Evolutionary conservation across 2,888 invertebrate species (phyloP), one percentile per base, ranked within the genome.

Genomic region (Mylabris sibirica): DNA sequence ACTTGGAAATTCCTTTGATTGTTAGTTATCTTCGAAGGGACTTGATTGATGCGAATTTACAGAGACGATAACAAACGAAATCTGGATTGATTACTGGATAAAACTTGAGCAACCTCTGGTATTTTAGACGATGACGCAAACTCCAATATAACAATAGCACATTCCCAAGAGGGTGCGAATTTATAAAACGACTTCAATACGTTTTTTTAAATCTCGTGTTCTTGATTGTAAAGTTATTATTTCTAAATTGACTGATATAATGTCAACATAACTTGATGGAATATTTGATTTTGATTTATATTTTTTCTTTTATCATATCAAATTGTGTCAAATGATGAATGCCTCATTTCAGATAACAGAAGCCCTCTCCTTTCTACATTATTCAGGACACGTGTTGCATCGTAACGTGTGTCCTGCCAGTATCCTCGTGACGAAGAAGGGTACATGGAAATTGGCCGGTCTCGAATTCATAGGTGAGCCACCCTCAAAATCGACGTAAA

Each of bases 391-490:
- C 85, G 90, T 95, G 80, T 89, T 98, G 74, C 99, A 99, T 85
- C 92, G 97, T 79, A 99, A 99, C 87, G 91, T 99, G 59, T 97
- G 95, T 83, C 98, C 98, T 2, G 92, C 93, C 76, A 94, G 95
- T 77, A 93, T 99, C 78, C 89, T 98, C 77, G 92, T 99, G 74
- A 97, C 96, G 64, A 95, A 93, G 84, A 90, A 92, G 68, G 97
- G 98, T 74, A 95, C 96, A 57, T 99, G 99, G 99, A 99, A 99
- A 85, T 89, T 99, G 69, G 94, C 94, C 62, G 98, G 98, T 30
- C 89, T 99, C 73, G 97, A 98, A 83, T 98, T 98, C 85, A 89
- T 92, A 75, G 96, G 97, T 93, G 86, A 87, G 87, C 85, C 30
- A 0, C 30, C 3, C 30, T 38, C 41, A 12, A 11, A 61, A 22